A percentile compares a stretch with the other conserved stretches of the same genome.
Conservation (phyloP, 2,888 invertebrate species). For the Cotesia congregata region DNA sequence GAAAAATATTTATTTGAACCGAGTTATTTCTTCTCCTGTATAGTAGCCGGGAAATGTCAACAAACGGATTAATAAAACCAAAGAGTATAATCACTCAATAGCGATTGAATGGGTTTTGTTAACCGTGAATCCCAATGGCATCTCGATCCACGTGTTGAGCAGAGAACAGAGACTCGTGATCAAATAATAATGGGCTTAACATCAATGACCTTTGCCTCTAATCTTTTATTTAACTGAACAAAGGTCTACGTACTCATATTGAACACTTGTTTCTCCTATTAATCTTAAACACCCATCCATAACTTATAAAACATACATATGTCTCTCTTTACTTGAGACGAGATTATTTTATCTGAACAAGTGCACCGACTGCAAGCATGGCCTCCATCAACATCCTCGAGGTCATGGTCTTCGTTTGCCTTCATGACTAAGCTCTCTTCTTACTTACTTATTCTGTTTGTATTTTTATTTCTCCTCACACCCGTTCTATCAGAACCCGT, state of each 20-base stretch:
- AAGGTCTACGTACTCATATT: not conserved
- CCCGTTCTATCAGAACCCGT: not conserved
- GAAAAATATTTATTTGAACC: no score
- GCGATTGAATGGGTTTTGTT: conserved; percentile 21
- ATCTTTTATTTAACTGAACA: not conserved
- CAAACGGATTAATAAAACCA: not conserved
- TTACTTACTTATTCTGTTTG: not conserved
- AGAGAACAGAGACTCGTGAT: conserved; percentile 33
- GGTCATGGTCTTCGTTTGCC: conserved; percentile 42
- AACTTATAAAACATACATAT: not conserved
- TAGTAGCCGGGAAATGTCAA: not conserved
- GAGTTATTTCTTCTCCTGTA: no score
- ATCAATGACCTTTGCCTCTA: conserved; percentile 30
- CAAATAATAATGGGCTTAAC: conserved; percentile 33
- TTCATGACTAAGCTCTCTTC: conserved; percentile 36
- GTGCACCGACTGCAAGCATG: conserved; percentile 27
- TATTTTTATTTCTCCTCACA: not conserved
- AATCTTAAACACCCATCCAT: not conserved
- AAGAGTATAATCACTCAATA: conserved; percentile 12
- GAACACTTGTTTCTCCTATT: conserved; percentile 18
- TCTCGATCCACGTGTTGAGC: conserved; percentile 10
- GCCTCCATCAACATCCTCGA: conserved; percentile 35
- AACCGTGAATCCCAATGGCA: conserved; percentile 7
- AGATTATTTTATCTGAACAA: conserved; percentile 16
- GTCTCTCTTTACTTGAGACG: not conserved